Conservation (phyloP, 2,113 vertebrate species). For the Lethenteron reissneri region DNA sequence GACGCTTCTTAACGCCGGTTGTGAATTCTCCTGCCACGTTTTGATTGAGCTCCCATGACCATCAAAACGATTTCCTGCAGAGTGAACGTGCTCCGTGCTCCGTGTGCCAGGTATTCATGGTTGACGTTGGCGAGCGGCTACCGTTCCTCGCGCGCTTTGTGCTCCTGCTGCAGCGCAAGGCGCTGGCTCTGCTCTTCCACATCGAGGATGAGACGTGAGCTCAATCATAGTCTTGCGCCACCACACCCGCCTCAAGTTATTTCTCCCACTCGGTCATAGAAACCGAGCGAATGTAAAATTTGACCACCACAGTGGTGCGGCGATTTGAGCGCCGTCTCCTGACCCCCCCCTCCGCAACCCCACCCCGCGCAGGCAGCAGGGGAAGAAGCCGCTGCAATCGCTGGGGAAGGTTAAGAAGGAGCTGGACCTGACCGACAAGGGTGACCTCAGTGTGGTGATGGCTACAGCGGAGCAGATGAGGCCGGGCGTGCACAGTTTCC, state of each 20-base stretch:
- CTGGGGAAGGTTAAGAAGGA: slow-evolving; percentile 68
- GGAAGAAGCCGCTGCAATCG: slow-evolving; percentile 72
- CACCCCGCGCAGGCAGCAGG: slow-evolving; percentile 45
- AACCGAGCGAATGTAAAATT: too few relatives aligned
- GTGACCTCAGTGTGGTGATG: slow-evolving; percentile 86
- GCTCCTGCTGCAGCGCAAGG: slow-evolving; percentile 79
- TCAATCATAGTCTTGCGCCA: not conserved
- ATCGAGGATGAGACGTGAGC: slow-evolving; percentile 97
- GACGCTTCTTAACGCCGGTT: too few relatives aligned
- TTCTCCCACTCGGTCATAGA: too few relatives aligned
- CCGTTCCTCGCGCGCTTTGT: slow-evolving; percentile 81
- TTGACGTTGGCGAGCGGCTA: slow-evolving; percentile 20
- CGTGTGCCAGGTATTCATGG: too few relatives aligned
- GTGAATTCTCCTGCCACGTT: too few relatives aligned
- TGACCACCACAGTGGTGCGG: too few relatives aligned
- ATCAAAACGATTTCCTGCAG: too few relatives aligned
- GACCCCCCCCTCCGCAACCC: too few relatives aligned
- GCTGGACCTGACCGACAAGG: slow-evolving; percentile 65
- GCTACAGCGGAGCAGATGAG: slow-evolving; percentile 86
- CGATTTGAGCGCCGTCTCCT: too few relatives aligned
- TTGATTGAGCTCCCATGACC: too few relatives aligned
- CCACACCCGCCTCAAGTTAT: too few relatives aligned
- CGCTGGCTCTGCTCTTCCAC: slow-evolving; percentile 80
- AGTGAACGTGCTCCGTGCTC: too few relatives aligned
- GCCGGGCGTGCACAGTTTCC: slow-evolving; percentile 69